phyloP scores from a whole-genome alignment of 2,113 vertebrate genomes.

The Vulpes lagopus region DNA sequence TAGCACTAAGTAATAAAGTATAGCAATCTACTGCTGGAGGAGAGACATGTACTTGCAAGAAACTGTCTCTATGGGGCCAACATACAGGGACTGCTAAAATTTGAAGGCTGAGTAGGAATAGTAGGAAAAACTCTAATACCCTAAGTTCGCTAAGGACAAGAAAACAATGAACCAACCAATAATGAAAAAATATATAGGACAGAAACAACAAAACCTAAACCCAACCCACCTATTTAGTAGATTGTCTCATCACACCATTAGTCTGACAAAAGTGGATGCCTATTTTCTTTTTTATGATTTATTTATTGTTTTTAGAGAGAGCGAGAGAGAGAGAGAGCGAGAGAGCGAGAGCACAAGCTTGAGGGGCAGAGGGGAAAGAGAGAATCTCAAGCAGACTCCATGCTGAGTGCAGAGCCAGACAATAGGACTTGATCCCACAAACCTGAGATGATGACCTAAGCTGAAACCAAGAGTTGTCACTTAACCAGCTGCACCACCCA shows the following conservation, averaged over 20 bases:
- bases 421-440: neutral
- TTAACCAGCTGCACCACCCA: neutral
- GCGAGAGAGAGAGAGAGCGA: neutral
- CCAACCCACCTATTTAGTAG: too few species aligned
- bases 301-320: neutral
- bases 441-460: neutral
- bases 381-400: neutral
- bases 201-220: neutral
- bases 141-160: neutral
- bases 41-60: neutral
- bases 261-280: neutral
- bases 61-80: neutral
- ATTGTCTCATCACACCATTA: neutral
- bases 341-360: neutral
- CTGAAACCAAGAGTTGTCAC: neutral
- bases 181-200: neutral
- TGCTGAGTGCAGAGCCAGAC: neutral
- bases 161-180: neutral
- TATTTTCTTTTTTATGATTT: neutral
- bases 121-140: neutral
- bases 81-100: neutral
- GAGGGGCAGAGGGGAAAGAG: neutral
- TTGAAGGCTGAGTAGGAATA: neutral
- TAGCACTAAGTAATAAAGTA: neutral
- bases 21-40: neutral